Evolutionary conservation across 2,888 invertebrate genomes (phyloP).

Genomic region (Heliconius charithonia): DNA sequence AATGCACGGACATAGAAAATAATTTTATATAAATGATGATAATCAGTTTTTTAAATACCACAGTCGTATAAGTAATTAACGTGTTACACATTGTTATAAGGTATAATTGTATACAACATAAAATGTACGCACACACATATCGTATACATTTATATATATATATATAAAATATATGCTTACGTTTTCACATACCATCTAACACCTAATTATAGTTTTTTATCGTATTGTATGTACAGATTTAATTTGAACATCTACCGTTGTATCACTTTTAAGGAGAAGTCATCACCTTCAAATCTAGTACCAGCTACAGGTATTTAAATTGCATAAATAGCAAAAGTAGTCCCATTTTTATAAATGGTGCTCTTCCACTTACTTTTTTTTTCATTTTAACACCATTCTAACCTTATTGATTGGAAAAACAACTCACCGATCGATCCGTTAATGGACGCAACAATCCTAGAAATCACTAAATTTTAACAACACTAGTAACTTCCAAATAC

Average conservation of each 20-base stretch:
- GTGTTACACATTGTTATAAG: slow-evolving; percentile 14
- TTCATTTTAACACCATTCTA: not conserved
- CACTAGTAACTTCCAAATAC: slow-evolving; percentile 68
- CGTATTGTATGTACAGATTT: slow-evolving; percentile 9
- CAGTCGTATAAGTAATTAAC: not conserved
- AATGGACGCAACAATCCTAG: slow-evolving; percentile 69
- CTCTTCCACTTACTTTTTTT: not conserved
- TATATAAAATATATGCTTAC: no score
- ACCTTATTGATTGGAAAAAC: not conserved
- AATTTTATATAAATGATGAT: not conserved
- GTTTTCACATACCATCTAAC: slow-evolving; percentile 24
- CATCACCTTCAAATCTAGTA: not conserved
- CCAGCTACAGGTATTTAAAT: not conserved
- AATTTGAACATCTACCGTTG: slow-evolving; percentile 26
- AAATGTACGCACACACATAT: not conserved
- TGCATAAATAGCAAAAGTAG: not conserved
- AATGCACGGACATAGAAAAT: not conserved
- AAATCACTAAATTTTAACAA: slow-evolving; percentile 63
- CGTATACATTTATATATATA: not conserved
- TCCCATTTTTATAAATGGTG: not conserved
- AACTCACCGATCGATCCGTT: slow-evolving; percentile 52
- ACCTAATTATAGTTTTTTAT: slow-evolving; percentile 17
- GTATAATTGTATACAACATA: slow-evolving; percentile 11
- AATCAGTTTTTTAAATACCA: slow-evolving; percentile 5
- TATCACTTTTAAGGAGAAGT: slow-evolving; percentile 16